Evolutionary conservation across 64 coral and sea anemone species (phyloP).

Genomic region (Orbicella faveolata): DNA sequence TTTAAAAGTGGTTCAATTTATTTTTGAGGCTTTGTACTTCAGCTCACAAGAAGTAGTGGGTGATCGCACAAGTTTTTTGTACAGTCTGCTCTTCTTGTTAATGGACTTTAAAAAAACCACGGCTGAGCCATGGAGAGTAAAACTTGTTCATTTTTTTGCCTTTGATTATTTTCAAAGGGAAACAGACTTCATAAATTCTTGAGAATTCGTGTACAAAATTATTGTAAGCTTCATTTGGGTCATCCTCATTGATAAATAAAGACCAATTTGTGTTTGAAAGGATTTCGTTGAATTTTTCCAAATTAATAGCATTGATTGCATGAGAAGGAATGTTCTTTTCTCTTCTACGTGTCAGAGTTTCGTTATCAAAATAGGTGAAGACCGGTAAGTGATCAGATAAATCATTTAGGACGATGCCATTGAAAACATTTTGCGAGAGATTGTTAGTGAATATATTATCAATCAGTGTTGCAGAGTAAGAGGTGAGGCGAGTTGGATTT

Average conservation of each 20-base stretch:
- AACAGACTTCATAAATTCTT: slow-evolving; percentile 6
- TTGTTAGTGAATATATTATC: neutral
- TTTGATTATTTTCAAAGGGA: too few species aligned
- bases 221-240: neutral
- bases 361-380: neutral
- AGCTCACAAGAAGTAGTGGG: too few species aligned
- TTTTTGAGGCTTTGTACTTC: too few species aligned
- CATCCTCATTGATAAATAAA: neutral
- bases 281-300: slow-evolving; percentile 3
- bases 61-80: too few species aligned
- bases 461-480: slow-evolving; percentile 1
- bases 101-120: too few species aligned
- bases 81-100: too few species aligned
- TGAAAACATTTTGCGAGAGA: neutral
- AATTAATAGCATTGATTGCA: slow-evolving; percentile 14
- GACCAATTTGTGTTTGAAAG: slow-evolving; percentile 19
- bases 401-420: slow-evolving; percentile 8
- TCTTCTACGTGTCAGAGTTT: neutral
- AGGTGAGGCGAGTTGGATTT: neutral
- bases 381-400: neutral
- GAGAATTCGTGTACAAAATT: too few species aligned
- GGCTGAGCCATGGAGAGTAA: too few species aligned
- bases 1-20: too few species aligned
- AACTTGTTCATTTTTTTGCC: too few species aligned
- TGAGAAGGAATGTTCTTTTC: neutral